phyloP scores from a whole-genome alignment of 2,113 vertebrate species.

The Dolichallabes microphthalmus region DNA sequence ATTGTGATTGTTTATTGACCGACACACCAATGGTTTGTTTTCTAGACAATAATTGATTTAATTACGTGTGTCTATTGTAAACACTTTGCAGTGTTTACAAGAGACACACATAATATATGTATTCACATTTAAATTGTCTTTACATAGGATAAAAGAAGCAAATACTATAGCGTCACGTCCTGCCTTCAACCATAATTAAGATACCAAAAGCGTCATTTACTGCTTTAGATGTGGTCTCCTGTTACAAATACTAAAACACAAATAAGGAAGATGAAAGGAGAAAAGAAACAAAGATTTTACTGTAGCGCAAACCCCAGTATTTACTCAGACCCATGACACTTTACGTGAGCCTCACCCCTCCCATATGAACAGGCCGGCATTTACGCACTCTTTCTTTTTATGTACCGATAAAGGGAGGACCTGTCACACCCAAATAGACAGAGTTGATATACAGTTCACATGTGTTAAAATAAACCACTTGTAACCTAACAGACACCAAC shows the following conservation, averaged over 20 bases:
- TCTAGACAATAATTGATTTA: neutral
- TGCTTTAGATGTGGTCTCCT: neutral
- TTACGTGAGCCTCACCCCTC: slow-evolving; percentile 46
- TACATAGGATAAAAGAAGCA: slow-evolving; percentile 1
- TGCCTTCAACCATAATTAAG: neutral
- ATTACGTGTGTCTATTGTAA: neutral
- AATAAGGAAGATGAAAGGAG: slow-evolving; percentile 14
- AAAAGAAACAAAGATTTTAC: neutral
- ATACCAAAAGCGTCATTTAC: neutral
- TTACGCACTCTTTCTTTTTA: slow-evolving; percentile 56
- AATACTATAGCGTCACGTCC: too few species aligned
- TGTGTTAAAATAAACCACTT: slow-evolving; percentile 48
- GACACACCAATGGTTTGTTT: neutral
- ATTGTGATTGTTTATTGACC: neutral
- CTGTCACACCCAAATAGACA: slow-evolving; percentile 49
- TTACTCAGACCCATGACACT: slow-evolving; percentile 54
- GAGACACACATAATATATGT: too few species aligned
- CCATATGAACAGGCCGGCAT: slow-evolving; percentile 51
- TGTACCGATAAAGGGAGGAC: slow-evolving; percentile 52
- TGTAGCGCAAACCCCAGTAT: slow-evolving; percentile 47
- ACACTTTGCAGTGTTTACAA: neutral
- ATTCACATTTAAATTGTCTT: neutral
- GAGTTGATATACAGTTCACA: slow-evolving; percentile 51
- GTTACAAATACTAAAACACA: slow-evolving; percentile 2
- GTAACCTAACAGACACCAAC: slow-evolving; percentile 26